phyloP scores from a whole-genome alignment of 2,888 invertebrate genomes.

The Idaea aversata region DNA sequence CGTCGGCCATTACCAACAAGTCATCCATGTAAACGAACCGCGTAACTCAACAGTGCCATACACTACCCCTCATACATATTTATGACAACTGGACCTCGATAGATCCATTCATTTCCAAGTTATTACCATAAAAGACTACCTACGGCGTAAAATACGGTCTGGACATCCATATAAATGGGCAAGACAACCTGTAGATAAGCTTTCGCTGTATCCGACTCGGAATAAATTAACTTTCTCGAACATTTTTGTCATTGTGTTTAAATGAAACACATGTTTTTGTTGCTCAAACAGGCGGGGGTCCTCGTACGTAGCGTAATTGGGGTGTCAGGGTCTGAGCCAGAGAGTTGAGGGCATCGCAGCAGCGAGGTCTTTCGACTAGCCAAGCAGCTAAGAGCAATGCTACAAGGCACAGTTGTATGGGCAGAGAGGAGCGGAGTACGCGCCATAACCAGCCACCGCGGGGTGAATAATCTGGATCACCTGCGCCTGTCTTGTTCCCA shows the following conservation, averaged over 20 bases:
- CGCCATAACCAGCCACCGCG: conserved; percentile 85
- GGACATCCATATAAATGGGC: conserved; percentile 13
- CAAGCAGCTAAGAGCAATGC: conserved; percentile 87
- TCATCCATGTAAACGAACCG: conserved; percentile 30
- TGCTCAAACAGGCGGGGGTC: conserved; percentile 88
- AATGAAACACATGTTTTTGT: conserved; percentile 22
- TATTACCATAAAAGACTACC: conserved; percentile 8
- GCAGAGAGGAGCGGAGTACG: conserved; percentile 87
- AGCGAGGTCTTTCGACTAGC: conserved; percentile 87
- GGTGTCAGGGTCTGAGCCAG: conserved; percentile 88
- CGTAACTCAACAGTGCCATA: conserved; percentile 6
- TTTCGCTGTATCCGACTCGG: conserved; percentile 12
- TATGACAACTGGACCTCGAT: conserved; percentile 4
- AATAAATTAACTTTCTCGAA: conserved; percentile 6
- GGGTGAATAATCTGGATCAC: conserved; percentile 79
- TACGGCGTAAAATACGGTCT: conserved; percentile 15
- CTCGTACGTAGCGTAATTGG: conserved; percentile 89
- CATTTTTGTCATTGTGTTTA: conserved; percentile 13
- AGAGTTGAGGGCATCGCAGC: conserved; percentile 89
- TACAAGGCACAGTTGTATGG: conserved; percentile 87
- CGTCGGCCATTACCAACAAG: conserved; percentile 21
- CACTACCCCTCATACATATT: conserved; percentile 7
- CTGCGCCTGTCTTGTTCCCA: conserved; percentile 75
- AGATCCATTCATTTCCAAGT: conserved; percentile 13
- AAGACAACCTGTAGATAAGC: conserved; percentile 14